These are phyloP conservation scores for Lepilemur septentrionalis DNA, from an alignment of 2,797 vertebrate genomes.

Conservation along the genomic window DNA sequence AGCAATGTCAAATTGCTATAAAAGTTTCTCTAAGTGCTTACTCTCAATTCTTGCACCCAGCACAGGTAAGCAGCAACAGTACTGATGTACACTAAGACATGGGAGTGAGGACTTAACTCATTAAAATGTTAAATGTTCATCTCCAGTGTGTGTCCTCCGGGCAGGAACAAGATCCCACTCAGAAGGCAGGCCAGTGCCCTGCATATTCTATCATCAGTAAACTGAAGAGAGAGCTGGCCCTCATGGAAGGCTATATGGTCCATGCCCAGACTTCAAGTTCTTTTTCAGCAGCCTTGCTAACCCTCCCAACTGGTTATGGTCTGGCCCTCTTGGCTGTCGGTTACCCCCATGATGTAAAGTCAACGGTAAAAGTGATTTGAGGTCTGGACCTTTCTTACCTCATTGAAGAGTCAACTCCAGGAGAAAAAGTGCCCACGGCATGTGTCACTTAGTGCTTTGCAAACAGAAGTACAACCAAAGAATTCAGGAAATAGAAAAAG, in stretches of 20 bases:
- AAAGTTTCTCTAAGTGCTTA: neutral
- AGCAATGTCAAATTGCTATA: neutral
- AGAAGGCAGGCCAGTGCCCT: neutral
- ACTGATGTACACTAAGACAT: neutral
- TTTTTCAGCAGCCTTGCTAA: slow-evolving; percentile 33
- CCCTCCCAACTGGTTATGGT: neutral
- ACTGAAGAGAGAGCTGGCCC: neutral
- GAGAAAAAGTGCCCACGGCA: neutral
- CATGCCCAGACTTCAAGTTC: neutral
- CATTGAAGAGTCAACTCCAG: neutral
- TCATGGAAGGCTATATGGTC: neutral
- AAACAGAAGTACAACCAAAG: neutral
- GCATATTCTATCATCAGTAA: neutral
- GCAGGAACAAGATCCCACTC: neutral
- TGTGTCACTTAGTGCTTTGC: neutral
- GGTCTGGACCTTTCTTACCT: neutral
- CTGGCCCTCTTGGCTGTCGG: neutral
- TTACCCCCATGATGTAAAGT: neutral
- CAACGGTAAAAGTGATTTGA: neutral
- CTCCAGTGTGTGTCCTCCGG: neutral
- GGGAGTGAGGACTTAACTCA: neutral
- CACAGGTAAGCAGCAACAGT: neutral
- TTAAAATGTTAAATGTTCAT: neutral
- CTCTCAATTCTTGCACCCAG: neutral
- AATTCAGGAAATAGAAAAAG: neutral